Evolutionary conservation across 1,140 invertebrate genomes (phyloP).

Genomic region (Cydia strobilella): DNA sequence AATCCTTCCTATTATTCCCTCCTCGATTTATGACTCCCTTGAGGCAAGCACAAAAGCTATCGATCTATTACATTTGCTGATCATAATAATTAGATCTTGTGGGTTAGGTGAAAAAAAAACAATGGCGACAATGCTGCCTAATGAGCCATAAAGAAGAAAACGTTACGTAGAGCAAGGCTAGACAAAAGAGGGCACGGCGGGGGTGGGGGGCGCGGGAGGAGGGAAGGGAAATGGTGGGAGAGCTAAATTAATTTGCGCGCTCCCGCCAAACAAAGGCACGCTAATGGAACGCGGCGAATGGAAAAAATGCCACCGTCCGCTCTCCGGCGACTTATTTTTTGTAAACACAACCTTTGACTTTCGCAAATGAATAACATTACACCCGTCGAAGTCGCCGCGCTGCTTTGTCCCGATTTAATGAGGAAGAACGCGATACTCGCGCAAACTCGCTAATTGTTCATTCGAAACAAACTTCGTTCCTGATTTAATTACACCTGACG

Average conservation of each 20-base stretch:
- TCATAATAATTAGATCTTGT: constrained; percentile 71
- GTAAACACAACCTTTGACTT: constrained; percentile 79
- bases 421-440: constrained; percentile 63
- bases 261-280: constrained; percentile 79
- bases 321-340: constrained; percentile 76
- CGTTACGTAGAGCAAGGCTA: constrained; percentile 79
- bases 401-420: constrained; percentile 75
- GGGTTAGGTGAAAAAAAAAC: constrained; percentile 71
- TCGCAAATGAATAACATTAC: constrained; percentile 77
- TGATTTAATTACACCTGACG: constrained; percentile 51
- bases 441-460: constrained; percentile 54
- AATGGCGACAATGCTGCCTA: constrained; percentile 77
- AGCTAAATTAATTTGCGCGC: constrained; percentile 80
- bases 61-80: constrained; percentile 51
- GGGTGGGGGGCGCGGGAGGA: constrained; percentile 57
- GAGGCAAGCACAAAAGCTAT: constrained; percentile 34
- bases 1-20: constrained; percentile 27
- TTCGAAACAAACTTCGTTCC: constrained; percentile 53
- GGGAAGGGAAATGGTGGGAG: constrained; percentile 76
- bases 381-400: constrained; percentile 67
- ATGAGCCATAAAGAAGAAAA: constrained; percentile 80
- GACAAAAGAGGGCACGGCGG: constrained; percentile 73
- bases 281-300: constrained; percentile 80
- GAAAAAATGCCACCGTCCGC: constrained; percentile 80
- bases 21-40: constrained; percentile 10